Conservation (phyloP, 2,888 invertebrate genomes). For the Ophraella communa region DNA sequence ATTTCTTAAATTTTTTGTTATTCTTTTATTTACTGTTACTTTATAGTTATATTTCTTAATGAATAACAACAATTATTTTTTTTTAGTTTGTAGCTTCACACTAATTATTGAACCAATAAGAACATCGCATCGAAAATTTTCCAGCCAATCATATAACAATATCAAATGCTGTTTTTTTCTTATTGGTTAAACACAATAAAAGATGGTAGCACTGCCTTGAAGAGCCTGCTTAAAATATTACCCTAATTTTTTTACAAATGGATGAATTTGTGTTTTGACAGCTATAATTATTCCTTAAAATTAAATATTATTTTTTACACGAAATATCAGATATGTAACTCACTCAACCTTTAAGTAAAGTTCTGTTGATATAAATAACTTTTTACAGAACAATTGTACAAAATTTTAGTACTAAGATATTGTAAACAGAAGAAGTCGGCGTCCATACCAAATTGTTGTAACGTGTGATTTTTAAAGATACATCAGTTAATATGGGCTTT, state of each 20-base stretch:
- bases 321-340: background rate
- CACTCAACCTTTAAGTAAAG: background rate
- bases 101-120: background rate
- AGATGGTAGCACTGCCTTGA: background rate
- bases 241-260: background rate
- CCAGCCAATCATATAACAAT: background rate
- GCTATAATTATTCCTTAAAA: background rate
- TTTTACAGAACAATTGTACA: background rate
- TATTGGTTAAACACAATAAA: background rate
- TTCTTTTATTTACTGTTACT: too few relatives aligned
- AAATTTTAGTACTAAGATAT: background rate
- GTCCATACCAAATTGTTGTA: constrained; percentile 15
- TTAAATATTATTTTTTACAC: background rate
- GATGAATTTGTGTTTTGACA: constrained; percentile 10
- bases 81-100: background rate
- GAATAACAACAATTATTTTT: too few relatives aligned
- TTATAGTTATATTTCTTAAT: too few relatives aligned
- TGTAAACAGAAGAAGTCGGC: constrained; percentile 6
- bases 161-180: background rate
- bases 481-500: background rate
- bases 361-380: background rate
- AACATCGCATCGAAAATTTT: background rate
- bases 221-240: background rate
- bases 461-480: constrained; percentile 13
- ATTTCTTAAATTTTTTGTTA: too few relatives aligned